A percentile compares a stretch with the other conserved stretches of the same genome.
phyloP scores from a whole-genome alignment of 2,888 invertebrate genomes.

The Cinara cedri region DNA sequence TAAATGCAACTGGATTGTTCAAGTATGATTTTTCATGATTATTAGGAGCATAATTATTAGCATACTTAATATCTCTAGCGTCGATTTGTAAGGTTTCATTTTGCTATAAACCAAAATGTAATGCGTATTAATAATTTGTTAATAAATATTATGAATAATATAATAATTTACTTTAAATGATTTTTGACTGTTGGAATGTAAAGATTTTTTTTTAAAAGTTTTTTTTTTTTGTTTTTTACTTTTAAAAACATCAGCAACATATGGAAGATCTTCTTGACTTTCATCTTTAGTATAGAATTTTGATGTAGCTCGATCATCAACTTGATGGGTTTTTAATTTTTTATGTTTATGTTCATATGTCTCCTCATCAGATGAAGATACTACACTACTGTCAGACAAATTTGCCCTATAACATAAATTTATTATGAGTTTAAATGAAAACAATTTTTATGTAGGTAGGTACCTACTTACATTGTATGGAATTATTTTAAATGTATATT shows the following conservation, averaged over 20 bases:
- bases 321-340: neutral
- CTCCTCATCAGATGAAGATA: constrained; percentile 19
- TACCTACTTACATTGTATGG: neutral
- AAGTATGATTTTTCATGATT: constrained; percentile 47
- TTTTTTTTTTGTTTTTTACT: constrained; percentile 12
- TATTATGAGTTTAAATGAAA: neutral
- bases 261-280: constrained; percentile 38
- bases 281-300: constrained; percentile 51
- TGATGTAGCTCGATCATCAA: constrained; percentile 43
- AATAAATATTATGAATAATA: constrained; percentile 1
- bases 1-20: constrained; percentile 41
- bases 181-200: constrained; percentile 22
- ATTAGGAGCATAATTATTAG: constrained; percentile 29
- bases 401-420: constrained; percentile 20
- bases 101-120: neutral
- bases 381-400: constrained; percentile 42
- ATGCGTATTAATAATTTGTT: neutral
- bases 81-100: neutral
- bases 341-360: neutral
- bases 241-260: constrained; percentile 41
- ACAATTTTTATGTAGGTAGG: neutral
- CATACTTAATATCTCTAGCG: constrained; percentile 1
- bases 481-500: neutral
- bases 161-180: neutral
- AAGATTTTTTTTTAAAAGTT: constrained; percentile 14